Percentiles rank a stretch among this genome's conserved stretches.
phyloP scores from a whole-genome alignment of 2,888 invertebrate genomes.

The Nephrotoma guestfalica region DNA sequence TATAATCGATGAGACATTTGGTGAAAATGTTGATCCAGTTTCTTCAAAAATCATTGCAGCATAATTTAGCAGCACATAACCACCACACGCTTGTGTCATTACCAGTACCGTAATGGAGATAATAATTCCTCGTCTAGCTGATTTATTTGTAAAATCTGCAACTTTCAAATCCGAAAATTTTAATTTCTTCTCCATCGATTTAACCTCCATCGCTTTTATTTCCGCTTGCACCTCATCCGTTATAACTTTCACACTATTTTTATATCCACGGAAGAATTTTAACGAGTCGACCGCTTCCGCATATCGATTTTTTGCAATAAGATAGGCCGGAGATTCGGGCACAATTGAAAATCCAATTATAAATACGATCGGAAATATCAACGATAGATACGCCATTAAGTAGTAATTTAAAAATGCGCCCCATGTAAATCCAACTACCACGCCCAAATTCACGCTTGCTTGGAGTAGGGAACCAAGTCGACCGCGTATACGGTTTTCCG shows the following conservation, averaged over 20 bases:
- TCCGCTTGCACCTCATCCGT: background rate
- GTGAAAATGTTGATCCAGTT: slow-evolving; percentile 24
- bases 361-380: slow-evolving; percentile 1
- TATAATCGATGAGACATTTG: slow-evolving; percentile 24
- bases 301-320: background rate
- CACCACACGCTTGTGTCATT: slow-evolving; percentile 26
- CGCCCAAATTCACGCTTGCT: too few species aligned
- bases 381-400: background rate
- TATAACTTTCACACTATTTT: background rate
- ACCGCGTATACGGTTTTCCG: too few species aligned
- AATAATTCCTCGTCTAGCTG: slow-evolving; percentile 21
- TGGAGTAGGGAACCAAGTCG: too few species aligned
- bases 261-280: slow-evolving; percentile 1
- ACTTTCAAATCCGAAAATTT: background rate
- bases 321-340: slow-evolving; percentile 2
- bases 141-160: slow-evolving; percentile 12
- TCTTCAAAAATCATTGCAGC: slow-evolving; percentile 26
- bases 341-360: background rate
- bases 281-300: slow-evolving; percentile 3
- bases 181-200: background rate
- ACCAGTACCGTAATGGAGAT: slow-evolving; percentile 23
- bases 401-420: background rate
- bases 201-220: background rate
- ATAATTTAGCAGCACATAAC: slow-evolving; percentile 28
- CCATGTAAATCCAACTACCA: background rate